Evolutionary conservation across 2,113 vertebrate genomes (phyloP), one percentile per base, ranked within the genome.

Genomic region (Cyphomyrus plagiostoma): DNA sequence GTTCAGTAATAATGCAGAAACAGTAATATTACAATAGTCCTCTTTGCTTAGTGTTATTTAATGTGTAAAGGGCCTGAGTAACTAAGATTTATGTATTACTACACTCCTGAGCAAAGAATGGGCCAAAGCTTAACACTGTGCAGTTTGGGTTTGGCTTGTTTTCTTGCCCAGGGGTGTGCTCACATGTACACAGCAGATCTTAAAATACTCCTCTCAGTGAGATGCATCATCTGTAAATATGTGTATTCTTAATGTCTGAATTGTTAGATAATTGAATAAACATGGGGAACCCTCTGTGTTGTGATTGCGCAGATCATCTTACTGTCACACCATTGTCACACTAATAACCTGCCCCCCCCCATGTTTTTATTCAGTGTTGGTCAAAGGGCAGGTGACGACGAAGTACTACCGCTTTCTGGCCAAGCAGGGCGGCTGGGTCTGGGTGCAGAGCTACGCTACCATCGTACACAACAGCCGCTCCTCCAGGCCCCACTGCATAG

Each of bases 381-480:
- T 99, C 74, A 99, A 99, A 93, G 98, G 98, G 8, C 98, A 99
- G 93, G 98, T 99, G 91, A 99, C 98, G 90, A 99, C 98, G 50
- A 98, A 98, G 90, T 99, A 99, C 94, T 99, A 99, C 94, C 95
- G 98, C 4, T 99, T 99, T 93, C 89, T 99, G 95, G 97, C 98
- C 86, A 99, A 99, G 93, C 97, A 96, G 7, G 98, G 98, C 0
- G 98, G 98, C 93, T 99, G 98, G 98, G 98, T 99, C 1, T 99
- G 98, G 98, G 97, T 99, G 49, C 98, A 99, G 96, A 99, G 98
- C 93, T 99, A 99, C 3, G 98, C 98, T 82, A 99, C 98, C 91
- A 99, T 99, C 39, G 98, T 98, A 11, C 98, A 99, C 97, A 99
- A 99, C 96, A 99, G 98, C 94, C 97, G 98, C 87, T 99, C 98